Conservation (phyloP, 2,113 vertebrate species). For the Corynorhinus townsendii region DNA sequence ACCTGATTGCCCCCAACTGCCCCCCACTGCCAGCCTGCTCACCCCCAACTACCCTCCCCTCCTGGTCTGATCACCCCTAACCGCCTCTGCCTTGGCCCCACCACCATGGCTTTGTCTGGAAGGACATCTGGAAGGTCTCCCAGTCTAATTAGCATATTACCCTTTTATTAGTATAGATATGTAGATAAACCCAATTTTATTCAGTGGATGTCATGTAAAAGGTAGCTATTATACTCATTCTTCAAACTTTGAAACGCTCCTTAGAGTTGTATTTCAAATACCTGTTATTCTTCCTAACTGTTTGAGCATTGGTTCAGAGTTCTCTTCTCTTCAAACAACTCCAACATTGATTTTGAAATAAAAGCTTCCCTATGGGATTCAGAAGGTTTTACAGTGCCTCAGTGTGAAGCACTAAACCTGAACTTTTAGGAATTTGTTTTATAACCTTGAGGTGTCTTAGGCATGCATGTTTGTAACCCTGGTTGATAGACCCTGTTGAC, state of each 20-base stretch:
- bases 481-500: constrained; percentile 58
- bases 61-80: too few relatives aligned
- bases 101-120: too few relatives aligned
- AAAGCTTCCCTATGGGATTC: constrained; percentile 34
- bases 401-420: constrained; percentile 53
- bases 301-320: background rate
- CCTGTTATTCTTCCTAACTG: constrained; percentile 33
- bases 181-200: too few relatives aligned
- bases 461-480: constrained; percentile 27
- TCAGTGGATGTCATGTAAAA: background rate
- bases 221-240: background rate
- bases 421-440: constrained; percentile 68
- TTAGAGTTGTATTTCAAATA: constrained; percentile 29
- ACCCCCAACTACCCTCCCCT: too few relatives aligned
- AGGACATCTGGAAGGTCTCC: too few relatives aligned
- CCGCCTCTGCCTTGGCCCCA: too few relatives aligned
- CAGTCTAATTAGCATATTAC: too few relatives aligned
- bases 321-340: constrained; percentile 47
- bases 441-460: constrained; percentile 61
- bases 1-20: too few relatives aligned
- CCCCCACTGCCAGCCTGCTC: too few relatives aligned
- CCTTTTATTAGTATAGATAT: too few relatives aligned
- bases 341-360: constrained; percentile 67
- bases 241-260: constrained; percentile 16
- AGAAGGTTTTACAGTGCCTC: constrained; percentile 57